Evolutionary conservation across 2,888 invertebrate genomes (phyloP).

Genomic region (Leptopilina myrica): DNA sequence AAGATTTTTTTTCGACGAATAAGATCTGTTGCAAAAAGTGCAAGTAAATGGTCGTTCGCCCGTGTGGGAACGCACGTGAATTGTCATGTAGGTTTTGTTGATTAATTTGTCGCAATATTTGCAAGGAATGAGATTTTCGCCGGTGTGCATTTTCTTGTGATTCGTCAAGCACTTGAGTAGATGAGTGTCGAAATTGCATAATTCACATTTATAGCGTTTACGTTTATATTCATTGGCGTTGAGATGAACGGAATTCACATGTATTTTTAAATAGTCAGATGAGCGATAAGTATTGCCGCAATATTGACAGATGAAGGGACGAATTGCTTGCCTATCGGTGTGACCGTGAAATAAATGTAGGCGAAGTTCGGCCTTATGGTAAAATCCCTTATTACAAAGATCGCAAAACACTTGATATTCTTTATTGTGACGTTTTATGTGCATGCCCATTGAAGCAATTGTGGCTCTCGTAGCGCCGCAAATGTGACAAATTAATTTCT

Average conservation of each 20-base stretch:
- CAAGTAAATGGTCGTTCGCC: conserved; percentile 70
- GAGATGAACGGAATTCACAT: conserved; percentile 68
- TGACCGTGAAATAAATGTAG: conserved; percentile 72
- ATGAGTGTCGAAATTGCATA: conserved; percentile 73
- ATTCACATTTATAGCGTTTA: conserved; percentile 59
- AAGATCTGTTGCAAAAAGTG: conserved; percentile 67
- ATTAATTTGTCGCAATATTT: conserved; percentile 73
- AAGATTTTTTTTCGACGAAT: conserved; percentile 61
- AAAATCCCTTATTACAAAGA: conserved; percentile 76
- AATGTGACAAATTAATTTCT: conserved; percentile 50
- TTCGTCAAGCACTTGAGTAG: conserved; percentile 63
- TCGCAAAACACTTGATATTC: conserved; percentile 76
- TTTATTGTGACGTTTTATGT: conserved; percentile 78
- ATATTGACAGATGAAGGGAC: conserved; percentile 71
- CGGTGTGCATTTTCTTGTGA: conserved; percentile 76
- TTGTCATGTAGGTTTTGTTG: conserved; percentile 53
- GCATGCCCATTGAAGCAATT: conserved; percentile 80
- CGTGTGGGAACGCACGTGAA: conserved; percentile 69
- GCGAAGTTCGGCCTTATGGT: conserved; percentile 73
- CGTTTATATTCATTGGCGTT: conserved; percentile 7
- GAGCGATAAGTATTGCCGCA: conserved; percentile 76
- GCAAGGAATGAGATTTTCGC: conserved; percentile 76
- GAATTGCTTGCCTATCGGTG: conserved; percentile 60
- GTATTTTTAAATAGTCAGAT: conserved; percentile 77
- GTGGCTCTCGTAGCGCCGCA: conserved; percentile 81